Percentiles rank a stretch among this genome's conserved stretches.
These are phyloP conservation scores for Meganola albula DNA, from an alignment of 2,888 invertebrate genomes.

Conservation along the genomic window DNA sequence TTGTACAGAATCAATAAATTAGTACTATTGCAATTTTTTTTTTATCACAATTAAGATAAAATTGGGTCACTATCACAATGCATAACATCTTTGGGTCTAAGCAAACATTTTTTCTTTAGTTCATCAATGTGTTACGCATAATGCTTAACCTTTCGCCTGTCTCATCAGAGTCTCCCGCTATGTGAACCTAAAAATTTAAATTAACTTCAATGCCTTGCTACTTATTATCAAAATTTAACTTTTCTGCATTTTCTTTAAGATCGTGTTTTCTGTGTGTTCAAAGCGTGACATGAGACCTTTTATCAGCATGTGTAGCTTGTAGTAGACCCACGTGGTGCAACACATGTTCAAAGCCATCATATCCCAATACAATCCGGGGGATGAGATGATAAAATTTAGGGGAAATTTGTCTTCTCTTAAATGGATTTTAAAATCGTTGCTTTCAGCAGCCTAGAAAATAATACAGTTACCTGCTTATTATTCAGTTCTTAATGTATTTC, in stretches of 20 bases:
- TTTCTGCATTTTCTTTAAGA: fast-evolving
- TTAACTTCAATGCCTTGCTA: conserved; percentile 8
- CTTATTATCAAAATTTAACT: conserved; percentile 8
- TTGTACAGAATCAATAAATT: too few species aligned
- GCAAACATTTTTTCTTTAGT: too few species aligned
- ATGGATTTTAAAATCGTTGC: conserved; percentile 13
- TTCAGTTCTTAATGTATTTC: too few species aligned
- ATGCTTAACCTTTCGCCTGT: conserved; percentile 66
- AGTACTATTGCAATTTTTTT: too few species aligned
- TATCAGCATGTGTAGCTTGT: conserved; percentile 22
- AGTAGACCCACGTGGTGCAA: conserved; percentile 68
- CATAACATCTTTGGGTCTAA: too few species aligned
- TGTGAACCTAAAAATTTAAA: conserved; percentile 38
- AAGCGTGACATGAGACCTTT: conserved; percentile 22
- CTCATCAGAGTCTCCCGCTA: conserved; percentile 69
- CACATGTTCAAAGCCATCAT: conserved; percentile 65
- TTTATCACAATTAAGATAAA: too few species aligned
- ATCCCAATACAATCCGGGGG: conserved; percentile 63
- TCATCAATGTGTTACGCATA: conserved; percentile 66
- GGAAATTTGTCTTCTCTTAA: conserved; percentile 32
- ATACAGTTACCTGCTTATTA: background rate
- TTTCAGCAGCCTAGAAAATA: background rate
- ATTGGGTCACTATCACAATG: too few species aligned
- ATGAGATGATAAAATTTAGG: conserved; percentile 46
- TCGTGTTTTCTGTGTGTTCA: conserved; percentile 10